Percentiles rank a stretch among this genome's conserved stretches.
Conservation (phyloP, 2,113 vertebrate genomes). For the Apeltes quadracus region DNA sequence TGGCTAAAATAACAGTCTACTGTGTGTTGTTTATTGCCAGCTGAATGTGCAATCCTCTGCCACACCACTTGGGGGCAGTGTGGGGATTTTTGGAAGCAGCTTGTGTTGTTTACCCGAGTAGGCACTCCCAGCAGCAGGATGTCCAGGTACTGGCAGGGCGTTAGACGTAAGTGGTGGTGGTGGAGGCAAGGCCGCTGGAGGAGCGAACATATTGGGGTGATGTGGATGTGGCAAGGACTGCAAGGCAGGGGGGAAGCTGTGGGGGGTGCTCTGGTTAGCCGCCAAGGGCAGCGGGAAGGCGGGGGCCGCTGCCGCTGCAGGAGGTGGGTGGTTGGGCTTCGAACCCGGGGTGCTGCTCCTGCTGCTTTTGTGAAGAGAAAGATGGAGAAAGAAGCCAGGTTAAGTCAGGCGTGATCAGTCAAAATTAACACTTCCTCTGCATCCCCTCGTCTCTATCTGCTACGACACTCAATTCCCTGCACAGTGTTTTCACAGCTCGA, state of each 20-base stretch:
- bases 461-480: conserved; percentile 48
- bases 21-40: background rate
- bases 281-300: conserved; percentile 87
- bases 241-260: conserved; percentile 89
- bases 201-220: conserved; percentile 99
- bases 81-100: conserved; percentile 10
- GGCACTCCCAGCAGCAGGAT: conserved; percentile 91
- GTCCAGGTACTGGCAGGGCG: conserved; percentile 92
- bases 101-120: conserved; percentile 88
- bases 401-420: conserved; percentile 56
- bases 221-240: conserved; percentile 91
- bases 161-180: conserved; percentile 96
- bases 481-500: conserved; percentile 66
- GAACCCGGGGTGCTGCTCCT: conserved; percentile 94
- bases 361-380: conserved; percentile 86
- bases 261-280: conserved; percentile 85
- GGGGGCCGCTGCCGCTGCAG: conserved; percentile 75
- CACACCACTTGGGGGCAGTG: conserved; percentile 30
- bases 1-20: conserved; percentile 21
- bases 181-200: conserved; percentile 95
- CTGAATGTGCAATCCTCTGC: conserved; percentile 7
- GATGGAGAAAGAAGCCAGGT: conserved; percentile 32
- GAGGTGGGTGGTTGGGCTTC: conserved; percentile 87
- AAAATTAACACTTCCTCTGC: conserved; percentile 66
- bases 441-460: conserved; percentile 64